Percentiles rank a stretch among this genome's conserved stretches.
These are phyloP conservation scores for Saguinus imperator DNA, from an alignment of 2,113 vertebrate genomes.

Conservation along the genomic window DNA sequence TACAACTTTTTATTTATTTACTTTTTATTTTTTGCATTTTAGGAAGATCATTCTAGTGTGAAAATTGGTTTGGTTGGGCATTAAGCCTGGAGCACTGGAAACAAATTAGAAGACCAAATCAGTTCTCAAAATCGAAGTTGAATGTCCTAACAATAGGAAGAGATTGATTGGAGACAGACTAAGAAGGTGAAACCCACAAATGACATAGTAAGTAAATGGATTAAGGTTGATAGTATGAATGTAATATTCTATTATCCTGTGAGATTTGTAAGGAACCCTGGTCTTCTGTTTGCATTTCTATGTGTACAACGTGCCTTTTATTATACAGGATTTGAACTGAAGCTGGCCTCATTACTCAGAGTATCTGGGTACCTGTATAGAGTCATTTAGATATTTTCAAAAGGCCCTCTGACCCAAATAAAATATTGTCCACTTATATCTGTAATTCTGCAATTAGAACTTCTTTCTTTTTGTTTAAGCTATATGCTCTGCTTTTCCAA, in stretches of 20 bases:
- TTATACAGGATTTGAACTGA: not conserved
- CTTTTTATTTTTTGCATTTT: not conserved
- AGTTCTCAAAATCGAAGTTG: not conserved
- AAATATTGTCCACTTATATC: not conserved
- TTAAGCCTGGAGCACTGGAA: not conserved
- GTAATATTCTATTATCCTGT: not conserved
- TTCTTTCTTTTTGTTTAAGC: not conserved
- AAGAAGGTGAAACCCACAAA: not conserved
- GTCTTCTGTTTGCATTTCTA: not conserved
- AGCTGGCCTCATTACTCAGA: not conserved
- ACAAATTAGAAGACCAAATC: not conserved
- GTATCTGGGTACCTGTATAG: not conserved
- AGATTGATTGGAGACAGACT: not conserved
- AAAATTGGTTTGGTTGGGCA: not conserved
- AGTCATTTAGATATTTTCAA: not conserved
- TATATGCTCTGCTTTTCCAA: not conserved
- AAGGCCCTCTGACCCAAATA: not conserved
- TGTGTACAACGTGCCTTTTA: not conserved
- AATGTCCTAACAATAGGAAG: not conserved
- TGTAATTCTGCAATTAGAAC: not conserved
- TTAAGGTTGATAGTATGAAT: not conserved
- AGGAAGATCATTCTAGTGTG: not conserved
- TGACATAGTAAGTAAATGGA: not conserved
- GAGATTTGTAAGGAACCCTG: not conserved
- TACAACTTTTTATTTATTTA: not conserved